phyloP scores from a whole-genome alignment of 2,113 vertebrate genomes.

The Larimichthys polyactis region DNA sequence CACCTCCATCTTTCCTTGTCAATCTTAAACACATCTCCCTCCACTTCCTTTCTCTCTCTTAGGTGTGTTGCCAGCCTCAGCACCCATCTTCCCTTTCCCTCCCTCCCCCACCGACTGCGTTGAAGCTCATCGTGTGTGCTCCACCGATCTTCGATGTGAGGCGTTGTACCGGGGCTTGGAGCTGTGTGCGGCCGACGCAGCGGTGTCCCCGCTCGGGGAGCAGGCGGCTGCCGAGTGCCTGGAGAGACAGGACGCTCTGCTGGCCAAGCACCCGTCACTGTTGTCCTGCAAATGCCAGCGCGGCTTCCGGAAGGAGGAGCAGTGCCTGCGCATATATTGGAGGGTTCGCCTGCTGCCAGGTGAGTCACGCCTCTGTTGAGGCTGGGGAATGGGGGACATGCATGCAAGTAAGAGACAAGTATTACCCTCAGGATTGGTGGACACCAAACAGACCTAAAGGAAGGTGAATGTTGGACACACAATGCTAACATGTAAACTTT shows the following conservation, averaged over 20 bases:
- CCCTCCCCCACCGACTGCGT: constrained; percentile 81
- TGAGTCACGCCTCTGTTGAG: constrained; percentile 65
- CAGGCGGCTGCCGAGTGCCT: constrained; percentile 84
- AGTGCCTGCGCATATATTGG: constrained; percentile 93
- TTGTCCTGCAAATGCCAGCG: constrained; percentile 90
- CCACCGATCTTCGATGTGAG: constrained; percentile 82
- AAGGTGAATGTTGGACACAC: too few relatives aligned
- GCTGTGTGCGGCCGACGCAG: constrained; percentile 84
- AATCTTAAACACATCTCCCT: not conserved
- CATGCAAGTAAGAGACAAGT: not conserved
- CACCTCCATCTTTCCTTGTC: not conserved
- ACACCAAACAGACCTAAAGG: too few relatives aligned
- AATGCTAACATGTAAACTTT: too few relatives aligned
- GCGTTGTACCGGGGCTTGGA: constrained; percentile 86
- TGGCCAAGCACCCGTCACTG: constrained; percentile 83
- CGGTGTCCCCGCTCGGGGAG: constrained; percentile 61
- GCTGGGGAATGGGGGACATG: not conserved
- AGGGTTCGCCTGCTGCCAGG: constrained; percentile 88
- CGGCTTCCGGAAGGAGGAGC: constrained; percentile 89
- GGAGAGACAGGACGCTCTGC: constrained; percentile 84
- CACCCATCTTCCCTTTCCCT: constrained; percentile 35
- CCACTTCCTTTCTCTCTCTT: not conserved
- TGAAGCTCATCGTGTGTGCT: constrained; percentile 85
- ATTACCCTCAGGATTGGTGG: too few relatives aligned
- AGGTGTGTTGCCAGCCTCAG: constrained; percentile 57